Conservation (phyloP, 2,888 invertebrate genomes). For the Bugulina stolonifera region DNA sequence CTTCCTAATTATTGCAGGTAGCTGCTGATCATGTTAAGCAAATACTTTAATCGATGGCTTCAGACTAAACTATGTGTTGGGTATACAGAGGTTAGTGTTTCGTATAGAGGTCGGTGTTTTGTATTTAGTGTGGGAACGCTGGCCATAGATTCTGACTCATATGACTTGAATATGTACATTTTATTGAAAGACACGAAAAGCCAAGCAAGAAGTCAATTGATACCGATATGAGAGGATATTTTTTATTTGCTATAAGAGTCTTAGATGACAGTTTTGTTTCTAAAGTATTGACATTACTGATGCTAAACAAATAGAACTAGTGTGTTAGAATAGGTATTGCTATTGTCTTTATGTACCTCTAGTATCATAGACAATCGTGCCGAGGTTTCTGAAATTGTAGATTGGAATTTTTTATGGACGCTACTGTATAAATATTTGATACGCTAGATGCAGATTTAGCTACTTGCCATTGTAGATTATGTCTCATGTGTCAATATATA, state of each 20-base stretch:
- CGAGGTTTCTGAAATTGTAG: neutral
- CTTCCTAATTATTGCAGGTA: too few species aligned
- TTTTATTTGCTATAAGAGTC: neutral
- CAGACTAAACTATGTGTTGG: too few species aligned
- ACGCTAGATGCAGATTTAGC: too few species aligned
- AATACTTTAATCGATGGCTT: too few species aligned
- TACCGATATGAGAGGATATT: neutral
- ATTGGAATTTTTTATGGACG: neutral
- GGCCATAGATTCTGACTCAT: neutral
- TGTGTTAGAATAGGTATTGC: neutral
- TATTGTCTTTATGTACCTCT: neutral
- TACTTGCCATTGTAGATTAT: too few species aligned
- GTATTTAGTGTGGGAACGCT: neutral
- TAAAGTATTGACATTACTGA: neutral
- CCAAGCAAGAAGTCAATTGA: neutral
- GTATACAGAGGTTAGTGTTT: too few species aligned
- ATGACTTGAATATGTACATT: neutral
- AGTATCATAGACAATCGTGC: neutral
- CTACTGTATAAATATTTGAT: neutral
- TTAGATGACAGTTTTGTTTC: conserved; percentile 7
- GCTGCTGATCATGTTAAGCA: too few species aligned
- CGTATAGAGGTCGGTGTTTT: too few species aligned
- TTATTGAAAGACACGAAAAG: neutral
- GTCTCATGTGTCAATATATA: too few species aligned
- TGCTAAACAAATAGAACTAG: neutral